Base-by-base conservation (phyloP, 2,888 invertebrate genomes). In the Acrocera orbiculus region DNA sequence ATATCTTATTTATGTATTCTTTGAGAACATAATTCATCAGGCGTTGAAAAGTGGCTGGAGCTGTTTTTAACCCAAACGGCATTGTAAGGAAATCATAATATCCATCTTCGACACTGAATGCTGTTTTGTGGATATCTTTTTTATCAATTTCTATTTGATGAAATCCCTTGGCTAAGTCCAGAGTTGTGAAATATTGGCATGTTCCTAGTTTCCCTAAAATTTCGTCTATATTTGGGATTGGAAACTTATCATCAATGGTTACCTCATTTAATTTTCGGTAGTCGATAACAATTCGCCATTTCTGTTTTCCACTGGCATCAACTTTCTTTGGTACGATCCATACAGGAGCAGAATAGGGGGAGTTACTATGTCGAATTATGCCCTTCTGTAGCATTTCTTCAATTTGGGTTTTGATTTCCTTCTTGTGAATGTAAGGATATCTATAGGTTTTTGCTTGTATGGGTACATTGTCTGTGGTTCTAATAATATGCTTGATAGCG, bases 41-140 rank as follows among this genome's bases (percentile, higher is more conserved):
- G 4, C 54, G 31, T 42, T 56, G 56, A 27, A 58, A 56, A 0
- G 55, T 56, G 0, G 50, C 46, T 1, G 61, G 59, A 1, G 58
- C 54, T 35, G 52, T n/a, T n/a, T n/a, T n/a, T n/a, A n/a, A n/a
- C n/a, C n/a, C n/a, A n/a, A n/a, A 38, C 56, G 52, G 53, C 51
- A 56, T 52, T 5, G 39, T 22, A 4, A 32, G 25, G 16, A 36
- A 45, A 26, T 43, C 35, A 7, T 35, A 42, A 16, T 42, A 39
- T 4, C 41, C 42, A 10, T 19, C 25, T 14, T 16, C 24, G 2
- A 39, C 39, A 10, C 30, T 34, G 16, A 46, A 44, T 3, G 44
- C 43, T 2, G 42, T 44, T 30, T 44, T 43, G 3, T 35, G 27
- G 13, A 32, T 35, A 17, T 39, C 40, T 9, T 39, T 27, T 16